These are phyloP conservation scores for Oreonectes daqikongensis DNA, from an alignment of 2,797 vertebrate species.

Conservation along the genomic window DNA sequence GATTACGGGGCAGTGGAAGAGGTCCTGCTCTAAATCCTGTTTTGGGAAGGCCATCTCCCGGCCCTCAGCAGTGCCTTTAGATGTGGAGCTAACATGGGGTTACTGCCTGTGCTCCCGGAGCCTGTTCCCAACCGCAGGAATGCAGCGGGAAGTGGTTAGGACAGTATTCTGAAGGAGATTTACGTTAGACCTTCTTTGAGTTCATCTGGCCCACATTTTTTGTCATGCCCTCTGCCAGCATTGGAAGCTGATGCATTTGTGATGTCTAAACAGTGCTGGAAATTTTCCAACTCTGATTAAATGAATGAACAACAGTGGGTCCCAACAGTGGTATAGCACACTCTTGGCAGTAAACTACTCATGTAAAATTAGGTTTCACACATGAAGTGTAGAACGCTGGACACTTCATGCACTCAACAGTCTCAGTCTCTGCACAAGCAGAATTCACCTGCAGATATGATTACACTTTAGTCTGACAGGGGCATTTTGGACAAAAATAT, in stretches of 20 bases:
- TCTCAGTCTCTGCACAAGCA: too few relatives aligned
- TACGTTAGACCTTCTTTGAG: neutral
- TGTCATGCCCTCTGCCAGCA: conserved; percentile 5
- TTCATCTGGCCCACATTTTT: conserved; percentile 9
- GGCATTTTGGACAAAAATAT: too few relatives aligned
- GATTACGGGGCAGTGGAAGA: conserved; percentile 28
- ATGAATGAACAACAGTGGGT: conserved; percentile 36
- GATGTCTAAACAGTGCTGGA: conserved; percentile 12
- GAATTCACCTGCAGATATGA: too few relatives aligned
- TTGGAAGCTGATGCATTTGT: conserved; percentile 24
- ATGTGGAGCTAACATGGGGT: conserved; percentile 39
- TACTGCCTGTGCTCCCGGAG: conserved; percentile 30
- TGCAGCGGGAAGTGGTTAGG: conserved; percentile 46
- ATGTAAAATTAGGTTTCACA: too few relatives aligned
- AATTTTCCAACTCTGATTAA: conserved; percentile 18
- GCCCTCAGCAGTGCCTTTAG: conserved; percentile 13
- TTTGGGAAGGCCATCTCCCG: conserved; percentile 42
- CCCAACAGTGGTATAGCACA: neutral
- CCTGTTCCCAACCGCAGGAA: conserved; percentile 53
- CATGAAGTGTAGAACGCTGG: too few relatives aligned
- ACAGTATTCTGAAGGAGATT: conserved; percentile 32
- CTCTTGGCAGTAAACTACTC: too few relatives aligned
- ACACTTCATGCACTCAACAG: too few relatives aligned
- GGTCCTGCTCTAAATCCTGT: conserved; percentile 37
- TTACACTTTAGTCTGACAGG: too few relatives aligned